Base-by-base conservation (phyloP, 2,113 vertebrate genomes). In the Alectura lathami region DNA sequence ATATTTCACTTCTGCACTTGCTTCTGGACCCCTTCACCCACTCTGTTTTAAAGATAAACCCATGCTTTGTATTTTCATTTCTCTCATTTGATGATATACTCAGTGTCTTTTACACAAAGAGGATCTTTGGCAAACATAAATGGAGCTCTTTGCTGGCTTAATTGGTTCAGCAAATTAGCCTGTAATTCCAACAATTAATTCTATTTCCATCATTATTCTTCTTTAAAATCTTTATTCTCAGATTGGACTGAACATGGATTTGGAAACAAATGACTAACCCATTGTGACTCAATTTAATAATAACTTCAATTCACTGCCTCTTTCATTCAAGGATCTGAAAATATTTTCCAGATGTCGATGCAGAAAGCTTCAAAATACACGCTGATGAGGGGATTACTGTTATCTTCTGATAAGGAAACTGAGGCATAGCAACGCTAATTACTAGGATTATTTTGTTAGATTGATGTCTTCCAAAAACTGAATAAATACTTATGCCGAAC, bases 81-180 rank as follows among this genome's bases (percentile, higher is more conserved):
- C 64, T 68, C 42, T 81, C 85, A 62, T 86, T 85, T 94, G 92
- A 72, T 91, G 87, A 92, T 78, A 70, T 83, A 69, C 62, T 91
- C 70, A 40, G 38, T 89, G 60, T 91, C 68, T 89, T 88, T 66
- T 83, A 93, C 57, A 83, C 89, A 90, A 89, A 91, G 84, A 83
- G 57, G 74, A 96, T 91, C 94, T 96, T 91, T 94, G 85, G 69
- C 89, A 93, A 93, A 91, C 82, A 78, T 80, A 91, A 96, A 88
- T 89, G 53, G 64, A 90, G 76, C 80, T 88, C 87, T 95, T 88
- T 88, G 48, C 76, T 94, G 60, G 60, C 87, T 89, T 96, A 93
- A 96, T 96, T 94, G 89, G 88, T 93, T 95, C 91, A 94, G 89
- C 90, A 79, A 94, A 94, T 95, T 96, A 94, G 79, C 85, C 59